These are phyloP conservation scores for Rhagoletis zephyria DNA, from an alignment of 1,140 invertebrate species.

Conservation along the genomic window DNA sequence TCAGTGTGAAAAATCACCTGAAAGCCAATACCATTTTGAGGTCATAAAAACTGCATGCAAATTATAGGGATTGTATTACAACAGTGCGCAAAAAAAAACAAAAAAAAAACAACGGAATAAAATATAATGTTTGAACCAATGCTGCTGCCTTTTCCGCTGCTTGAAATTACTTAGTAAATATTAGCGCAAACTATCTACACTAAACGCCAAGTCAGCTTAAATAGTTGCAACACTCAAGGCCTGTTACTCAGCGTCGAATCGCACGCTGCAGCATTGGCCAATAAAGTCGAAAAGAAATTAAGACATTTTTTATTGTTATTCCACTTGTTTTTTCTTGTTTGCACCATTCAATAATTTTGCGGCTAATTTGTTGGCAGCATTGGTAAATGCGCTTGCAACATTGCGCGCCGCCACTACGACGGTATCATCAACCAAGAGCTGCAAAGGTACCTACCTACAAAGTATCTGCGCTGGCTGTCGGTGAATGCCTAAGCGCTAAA, in stretches of 20 bases:
- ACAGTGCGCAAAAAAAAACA: not conserved
- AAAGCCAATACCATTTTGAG: constrained; percentile 46
- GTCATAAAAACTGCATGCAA: constrained; percentile 49
- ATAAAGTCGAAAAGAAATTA: constrained; percentile 40
- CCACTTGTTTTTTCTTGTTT: constrained; percentile 14
- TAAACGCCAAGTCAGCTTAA: not conserved
- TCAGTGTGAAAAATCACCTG: constrained; percentile 50
- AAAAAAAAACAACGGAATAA: not conserved
- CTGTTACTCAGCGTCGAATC: not conserved
- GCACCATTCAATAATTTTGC: constrained; percentile 39
- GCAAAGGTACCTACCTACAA: not conserved
- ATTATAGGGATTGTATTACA: constrained; percentile 50
- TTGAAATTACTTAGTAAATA: not conserved
- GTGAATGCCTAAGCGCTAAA: not conserved
- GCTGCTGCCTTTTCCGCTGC: not conserved
- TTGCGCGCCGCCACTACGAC: not conserved
- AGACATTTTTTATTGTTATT: constrained; percentile 27
- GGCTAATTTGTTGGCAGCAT: constrained; percentile 32
- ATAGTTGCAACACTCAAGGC: not conserved
- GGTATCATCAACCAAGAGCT: not conserved
- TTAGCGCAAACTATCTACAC: not conserved
- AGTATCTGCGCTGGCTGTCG: no score
- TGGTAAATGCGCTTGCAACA: not conserved
- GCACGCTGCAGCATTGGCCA: not conserved
- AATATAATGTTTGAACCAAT: not conserved